Base-by-base conservation (phyloP, 2,888 invertebrate species). In the Drosophila formosana region DNA sequence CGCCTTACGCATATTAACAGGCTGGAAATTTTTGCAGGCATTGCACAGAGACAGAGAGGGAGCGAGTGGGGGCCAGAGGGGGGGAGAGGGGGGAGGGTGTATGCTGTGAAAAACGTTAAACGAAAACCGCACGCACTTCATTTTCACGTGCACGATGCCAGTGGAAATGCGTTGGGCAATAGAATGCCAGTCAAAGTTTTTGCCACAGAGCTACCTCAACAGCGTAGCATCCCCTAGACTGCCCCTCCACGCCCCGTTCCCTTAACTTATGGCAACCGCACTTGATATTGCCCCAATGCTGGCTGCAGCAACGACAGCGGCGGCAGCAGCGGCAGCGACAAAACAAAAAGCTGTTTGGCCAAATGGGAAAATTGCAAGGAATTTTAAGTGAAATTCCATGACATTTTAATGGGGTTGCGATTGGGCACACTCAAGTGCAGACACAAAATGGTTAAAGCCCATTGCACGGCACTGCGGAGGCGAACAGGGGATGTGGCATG, bases 361-460 rank as follows among this genome's bases (percentile, higher is more conserved):
- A 78, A 78, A 72, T 75, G 68, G 62, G 52, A 77, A 80, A 79
- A 77, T 75, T 77, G 68, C 77, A 63, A 62, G 69, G 79, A 81
- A 79, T 81, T 79, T 82, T 86, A 84, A 86, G 88, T 86, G 86
- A 88, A 85, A 80, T 80, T 85, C 83, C 88, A 78, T 84, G 88
- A 85, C 85, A 83, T 84, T 84, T 84, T 88, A 88, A 88, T 85
- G 88, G 82, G 78, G 78, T 58, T 79, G 75, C 72, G 57, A 73
- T 75, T 75, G 69, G 78, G 61, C 62, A 26, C 75, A 68, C 75
- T 78, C 65, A 74, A 78, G 56, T 70, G 76, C 76, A 78, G 69
- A 49, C 65, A 25, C 49, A 57, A 66, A 62, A 53, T 43, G 52
- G 39, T 53, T 60, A 5, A 18, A 39, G 61, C 39, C 7, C 39